These are phyloP conservation scores for Drosophila serrata DNA, from an alignment of 1,140 invertebrate species.

Conservation along the genomic window DNA sequence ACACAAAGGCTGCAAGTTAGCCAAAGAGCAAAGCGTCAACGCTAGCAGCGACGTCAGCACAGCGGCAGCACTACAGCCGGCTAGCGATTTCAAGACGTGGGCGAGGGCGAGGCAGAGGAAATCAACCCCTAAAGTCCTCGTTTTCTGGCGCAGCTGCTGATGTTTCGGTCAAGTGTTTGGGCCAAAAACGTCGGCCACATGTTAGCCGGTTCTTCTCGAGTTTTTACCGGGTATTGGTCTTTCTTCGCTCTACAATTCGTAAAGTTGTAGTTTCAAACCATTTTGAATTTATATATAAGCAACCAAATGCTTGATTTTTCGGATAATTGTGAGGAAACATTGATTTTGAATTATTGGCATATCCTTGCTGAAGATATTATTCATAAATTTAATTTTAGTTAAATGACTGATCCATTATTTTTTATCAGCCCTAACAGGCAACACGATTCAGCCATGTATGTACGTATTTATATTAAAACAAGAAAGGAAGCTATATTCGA, in stretches of 20 bases:
- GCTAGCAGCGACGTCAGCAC: constrained; percentile 16
- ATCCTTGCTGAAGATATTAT: too few species aligned
- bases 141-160: constrained; percentile 42
- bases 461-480: too few species aligned
- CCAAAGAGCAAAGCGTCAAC: constrained; percentile 62
- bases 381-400: too few species aligned
- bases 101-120: constrained; percentile 37
- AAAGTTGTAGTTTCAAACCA: background rate
- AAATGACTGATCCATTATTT: too few species aligned
- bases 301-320: background rate
- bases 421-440: too few species aligned
- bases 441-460: too few species aligned
- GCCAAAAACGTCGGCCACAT: constrained; percentile 52
- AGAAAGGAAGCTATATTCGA: too few species aligned
- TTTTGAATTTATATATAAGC: background rate
- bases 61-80: constrained; percentile 8
- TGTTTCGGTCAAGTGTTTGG: constrained; percentile 65
- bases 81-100: constrained; percentile 6
- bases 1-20: constrained; percentile 66
- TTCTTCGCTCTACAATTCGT: constrained; percentile 8
- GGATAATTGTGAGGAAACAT: background rate
- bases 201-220: constrained; percentile 54
- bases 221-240: constrained; percentile 38
- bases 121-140: constrained; percentile 65
- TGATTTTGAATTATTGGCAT: background rate